Evolutionary conservation across 2,888 invertebrate genomes (phyloP), one percentile per base, ranked within the genome.

Genomic region (Tenthredo distinguenda): DNA sequence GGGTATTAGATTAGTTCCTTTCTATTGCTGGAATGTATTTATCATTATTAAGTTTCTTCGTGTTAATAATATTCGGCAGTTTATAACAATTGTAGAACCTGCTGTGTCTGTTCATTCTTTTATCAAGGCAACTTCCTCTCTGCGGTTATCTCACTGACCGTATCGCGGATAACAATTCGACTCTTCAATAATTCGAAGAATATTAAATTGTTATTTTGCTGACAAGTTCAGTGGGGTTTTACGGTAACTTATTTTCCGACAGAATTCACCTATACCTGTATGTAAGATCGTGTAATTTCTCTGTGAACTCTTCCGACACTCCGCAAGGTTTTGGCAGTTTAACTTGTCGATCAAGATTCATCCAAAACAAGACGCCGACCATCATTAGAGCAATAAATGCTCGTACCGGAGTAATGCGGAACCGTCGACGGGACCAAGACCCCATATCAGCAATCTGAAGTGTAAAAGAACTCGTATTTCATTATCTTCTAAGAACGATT

Each of bases 241-340:
- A 68, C 34, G 34, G 68, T 5, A 0, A 34, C 34, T 68, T 15
- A 68, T 68, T 68, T 15, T 31, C 18, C 68, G 15, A 15, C 1
- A 9, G 31, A 34, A 31, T 62, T 62, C 26, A 10, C 4, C 7
- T 31, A 31, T 71, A 91, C 92, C 91, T 90, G 89, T 91, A 89
- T 37, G 91, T 89, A 81, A 92, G 89, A 21, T 91, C 91, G 86
- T 92, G 92, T 72, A 92, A 87, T 77, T 90, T 91, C 84, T 92
- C 92, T 5, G 92, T 91, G 81, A 91, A 92, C 84, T 90, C 91
- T 85, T 92, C 92, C 0, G 92, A 91, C n/a, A 92, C 91, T 85
- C 91, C 92, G 86, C 92, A 92, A 40, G 91, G 91, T 68, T 90
- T 91, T 50, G 88, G 89, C 3, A 91, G 90, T 77, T 86, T 85